Conservation (phyloP, 1,140 invertebrate species). For the Atta colombica region DNA sequence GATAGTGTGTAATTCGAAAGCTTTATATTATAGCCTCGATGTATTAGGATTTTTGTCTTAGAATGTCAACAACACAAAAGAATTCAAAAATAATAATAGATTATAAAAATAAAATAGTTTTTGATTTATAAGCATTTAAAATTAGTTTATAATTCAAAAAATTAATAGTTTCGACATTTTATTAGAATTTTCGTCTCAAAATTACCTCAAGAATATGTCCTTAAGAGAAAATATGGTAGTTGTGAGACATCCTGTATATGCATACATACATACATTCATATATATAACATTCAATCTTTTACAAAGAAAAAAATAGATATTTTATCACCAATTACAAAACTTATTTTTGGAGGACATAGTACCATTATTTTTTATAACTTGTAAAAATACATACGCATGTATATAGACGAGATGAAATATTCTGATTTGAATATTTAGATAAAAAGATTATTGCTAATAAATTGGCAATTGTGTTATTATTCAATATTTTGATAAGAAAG, state of each 20-base stretch:
- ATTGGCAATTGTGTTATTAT: background rate
- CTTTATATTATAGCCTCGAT: too few species aligned
- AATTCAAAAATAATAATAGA: too few species aligned
- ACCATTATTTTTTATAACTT: conserved; percentile 59
- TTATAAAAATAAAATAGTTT: too few species aligned
- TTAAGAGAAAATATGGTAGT: too few species aligned
- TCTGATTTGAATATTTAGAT: conserved; percentile 18
- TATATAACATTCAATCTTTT: conserved; percentile 7
- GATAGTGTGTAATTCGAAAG: too few species aligned
- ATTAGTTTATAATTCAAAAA: too few species aligned
- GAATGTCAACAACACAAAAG: too few species aligned
- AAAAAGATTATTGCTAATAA: background rate
- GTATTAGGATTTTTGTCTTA: too few species aligned
- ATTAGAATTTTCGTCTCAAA: too few species aligned
- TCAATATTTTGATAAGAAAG: conserved; percentile 31
- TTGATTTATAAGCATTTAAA: too few species aligned
- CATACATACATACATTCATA: background rate
- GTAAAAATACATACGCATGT: background rate
- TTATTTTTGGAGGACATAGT: conserved; percentile 44
- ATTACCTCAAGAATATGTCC: too few species aligned
- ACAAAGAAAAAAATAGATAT: conserved; percentile 16
- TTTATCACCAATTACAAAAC: conserved; percentile 24
- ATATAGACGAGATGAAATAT: conserved; percentile 3
- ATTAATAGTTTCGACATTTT: too few species aligned
- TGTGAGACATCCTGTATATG: background rate